These are phyloP conservation scores for Platorchestia sp. DNA, from an alignment of 1,140 invertebrate species.

Conservation along the genomic window DNA sequence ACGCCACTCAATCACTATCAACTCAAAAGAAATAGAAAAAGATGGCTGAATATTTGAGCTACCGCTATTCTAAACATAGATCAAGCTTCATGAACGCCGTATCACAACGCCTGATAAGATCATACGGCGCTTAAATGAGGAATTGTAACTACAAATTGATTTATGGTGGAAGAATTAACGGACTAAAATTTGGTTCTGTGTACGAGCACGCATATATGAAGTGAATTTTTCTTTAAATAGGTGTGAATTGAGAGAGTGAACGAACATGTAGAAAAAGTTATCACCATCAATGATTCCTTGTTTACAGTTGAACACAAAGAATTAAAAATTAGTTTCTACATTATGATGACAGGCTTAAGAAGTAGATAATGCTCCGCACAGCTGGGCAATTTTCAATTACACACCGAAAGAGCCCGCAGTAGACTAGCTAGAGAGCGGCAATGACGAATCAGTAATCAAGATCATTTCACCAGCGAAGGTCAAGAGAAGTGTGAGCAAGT, in stretches of 20 bases:
- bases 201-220: not conserved
- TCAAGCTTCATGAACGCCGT: not conserved
- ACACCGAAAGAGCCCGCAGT: not conserved
- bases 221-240: not conserved
- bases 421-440: not conserved
- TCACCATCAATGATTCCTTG: not conserved
- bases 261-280: not conserved
- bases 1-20: not conserved
- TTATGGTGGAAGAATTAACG: not conserved
- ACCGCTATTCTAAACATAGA: not conserved
- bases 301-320: not conserved
- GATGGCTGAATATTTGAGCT: not conserved
- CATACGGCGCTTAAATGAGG: not conserved
- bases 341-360: not conserved
- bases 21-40: not conserved
- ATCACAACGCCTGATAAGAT: not conserved
- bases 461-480: not conserved
- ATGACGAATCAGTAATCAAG: not conserved
- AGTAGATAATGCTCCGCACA: not conserved
- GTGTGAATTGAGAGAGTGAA: not conserved
- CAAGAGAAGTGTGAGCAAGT: not conserved
- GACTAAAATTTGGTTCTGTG: not conserved
- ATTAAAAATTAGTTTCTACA: not conserved
- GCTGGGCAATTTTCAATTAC: not conserved
- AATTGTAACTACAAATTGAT: not conserved